These are phyloP conservation scores for Hydrotaea cyrtoneurina DNA, from an alignment of 2,888 invertebrate genomes.

Conservation along the genomic window DNA sequence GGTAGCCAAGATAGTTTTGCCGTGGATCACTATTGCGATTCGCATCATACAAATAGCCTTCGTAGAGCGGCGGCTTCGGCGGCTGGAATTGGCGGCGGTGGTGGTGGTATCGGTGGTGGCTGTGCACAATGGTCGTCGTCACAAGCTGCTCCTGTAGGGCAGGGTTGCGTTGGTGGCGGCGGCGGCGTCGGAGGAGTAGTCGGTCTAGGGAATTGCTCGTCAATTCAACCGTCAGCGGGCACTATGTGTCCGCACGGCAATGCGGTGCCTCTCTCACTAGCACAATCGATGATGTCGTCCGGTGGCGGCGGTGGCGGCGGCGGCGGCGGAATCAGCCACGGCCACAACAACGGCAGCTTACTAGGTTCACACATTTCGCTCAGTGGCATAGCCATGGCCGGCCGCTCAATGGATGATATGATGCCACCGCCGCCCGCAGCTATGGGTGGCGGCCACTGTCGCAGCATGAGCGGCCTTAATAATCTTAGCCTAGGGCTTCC, in stretches of 20 bases:
- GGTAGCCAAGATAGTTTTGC: conserved; percentile 82
- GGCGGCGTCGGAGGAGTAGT: conserved; percentile 71
- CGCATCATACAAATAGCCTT: conserved; percentile 68
- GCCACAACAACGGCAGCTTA: conserved; percentile 70
- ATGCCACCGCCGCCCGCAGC: conserved; percentile 66
- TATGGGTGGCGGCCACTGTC: conserved; percentile 73
- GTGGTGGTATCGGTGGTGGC: conserved; percentile 62
- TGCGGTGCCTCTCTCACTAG: conserved; percentile 72
- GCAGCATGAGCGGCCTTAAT: conserved; percentile 79
- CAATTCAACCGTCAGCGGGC: conserved; percentile 72
- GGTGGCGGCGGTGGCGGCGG: conserved; percentile 62
- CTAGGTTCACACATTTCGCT: conserved; percentile 76
- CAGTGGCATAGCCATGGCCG: conserved; percentile 76
- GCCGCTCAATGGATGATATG: conserved; percentile 72
- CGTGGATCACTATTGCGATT: conserved; percentile 81
- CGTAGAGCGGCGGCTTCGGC: conserved; percentile 70
- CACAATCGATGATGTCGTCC: conserved; percentile 80
- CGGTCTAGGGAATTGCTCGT: conserved; percentile 76
- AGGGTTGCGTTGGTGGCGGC: conserved; percentile 71
- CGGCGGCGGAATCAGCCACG: conserved; percentile 67
- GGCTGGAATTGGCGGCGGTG: conserved; percentile 68
- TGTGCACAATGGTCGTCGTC: conserved; percentile 68
- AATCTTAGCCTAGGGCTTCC: conserved; percentile 76
- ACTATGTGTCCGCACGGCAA: conserved; percentile 68
- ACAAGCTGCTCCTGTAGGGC: conserved; percentile 68